Evolutionary conservation across 2,797 vertebrate species (phyloP).

Genomic region (Nannoperca obscura): DNA sequence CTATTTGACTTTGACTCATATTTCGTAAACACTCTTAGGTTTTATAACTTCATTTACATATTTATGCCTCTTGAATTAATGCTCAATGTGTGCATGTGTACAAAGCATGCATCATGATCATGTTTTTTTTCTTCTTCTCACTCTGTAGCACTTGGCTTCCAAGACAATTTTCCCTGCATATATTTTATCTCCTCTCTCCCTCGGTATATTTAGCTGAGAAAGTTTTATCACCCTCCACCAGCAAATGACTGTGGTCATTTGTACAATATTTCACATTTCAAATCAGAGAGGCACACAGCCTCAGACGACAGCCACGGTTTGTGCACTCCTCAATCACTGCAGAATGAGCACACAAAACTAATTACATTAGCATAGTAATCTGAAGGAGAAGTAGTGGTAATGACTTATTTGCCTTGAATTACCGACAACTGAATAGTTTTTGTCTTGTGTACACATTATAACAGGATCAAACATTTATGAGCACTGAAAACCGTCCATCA

Average conservation of each 20-base stretch:
- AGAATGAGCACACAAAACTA: conserved; percentile 71
- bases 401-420: conserved; percentile 73
- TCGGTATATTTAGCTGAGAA: conserved; percentile 58
- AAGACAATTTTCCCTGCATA: conserved; percentile 62
- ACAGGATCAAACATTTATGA: conserved; percentile 63
- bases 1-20: conserved; percentile 54
- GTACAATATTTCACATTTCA: conserved; percentile 70
- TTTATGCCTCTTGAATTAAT: conserved; percentile 64
- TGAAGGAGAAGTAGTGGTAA: conserved; percentile 67
- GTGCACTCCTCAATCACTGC: conserved; percentile 74
- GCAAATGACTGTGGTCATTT: conserved; percentile 67
- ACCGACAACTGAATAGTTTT: conserved; percentile 53
- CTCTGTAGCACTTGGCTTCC: conserved; percentile 30
- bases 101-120: conserved; percentile 50
- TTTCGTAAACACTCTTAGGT: conserved; percentile 47
- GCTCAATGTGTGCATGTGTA: conserved; percentile 40
- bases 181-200: conserved; percentile 60
- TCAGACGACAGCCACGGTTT: conserved; percentile 64
- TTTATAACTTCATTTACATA: conserved; percentile 71
- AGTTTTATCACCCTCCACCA: conserved; percentile 60
- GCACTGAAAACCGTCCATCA: conserved; percentile 41
- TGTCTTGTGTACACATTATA: conserved; percentile 53
- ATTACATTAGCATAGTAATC: conserved; percentile 80
- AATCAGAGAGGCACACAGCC: conserved; percentile 63
- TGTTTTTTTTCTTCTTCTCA: conserved; percentile 8